A percentile compares a stretch with the other conserved stretches of the same genome.
These are phyloP conservation scores for Nyleta sp. DNA, from an alignment of 2,888 invertebrate genomes.

Conservation along the genomic window DNA sequence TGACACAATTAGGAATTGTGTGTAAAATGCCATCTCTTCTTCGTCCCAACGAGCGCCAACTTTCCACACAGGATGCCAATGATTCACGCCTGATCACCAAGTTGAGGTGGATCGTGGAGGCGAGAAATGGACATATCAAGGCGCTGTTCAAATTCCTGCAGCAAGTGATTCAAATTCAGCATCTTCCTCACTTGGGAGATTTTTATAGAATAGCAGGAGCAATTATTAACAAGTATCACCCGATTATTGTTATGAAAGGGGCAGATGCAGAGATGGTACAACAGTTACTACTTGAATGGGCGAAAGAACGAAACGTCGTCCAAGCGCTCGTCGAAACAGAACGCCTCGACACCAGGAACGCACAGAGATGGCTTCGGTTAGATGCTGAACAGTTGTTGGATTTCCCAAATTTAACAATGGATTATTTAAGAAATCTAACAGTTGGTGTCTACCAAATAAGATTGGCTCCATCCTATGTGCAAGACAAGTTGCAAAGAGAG, in stretches of 20 bases:
- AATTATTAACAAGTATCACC: slow-evolving; percentile 42
- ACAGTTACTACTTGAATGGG: slow-evolving; percentile 27
- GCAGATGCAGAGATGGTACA: slow-evolving; percentile 37
- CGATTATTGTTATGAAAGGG: slow-evolving; percentile 45
- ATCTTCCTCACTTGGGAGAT: slow-evolving; percentile 2
- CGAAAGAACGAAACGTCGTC: slow-evolving; percentile 46
- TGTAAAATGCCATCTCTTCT: slow-evolving; percentile 33
- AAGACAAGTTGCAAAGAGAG: slow-evolving; percentile 17
- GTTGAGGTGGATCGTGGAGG: slow-evolving; percentile 40
- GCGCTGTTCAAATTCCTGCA: slow-evolving; percentile 31
- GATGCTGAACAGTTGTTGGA: slow-evolving; percentile 41
- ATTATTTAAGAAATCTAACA: slow-evolving; percentile 42
- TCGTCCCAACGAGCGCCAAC: slow-evolving; percentile 12
- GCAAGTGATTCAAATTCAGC: slow-evolving; percentile 2
- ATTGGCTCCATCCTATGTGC: slow-evolving; percentile 39
- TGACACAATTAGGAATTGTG: slow-evolving; percentile 13
- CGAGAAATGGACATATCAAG: slow-evolving; percentile 58
- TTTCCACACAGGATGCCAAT: too few species aligned
- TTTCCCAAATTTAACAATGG: slow-evolving; percentile 32
- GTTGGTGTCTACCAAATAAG: slow-evolving; percentile 51
- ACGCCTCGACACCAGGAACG: slow-evolving; percentile 43
- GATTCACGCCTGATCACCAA: too few species aligned
- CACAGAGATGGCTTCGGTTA: slow-evolving; percentile 44
- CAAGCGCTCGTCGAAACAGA: slow-evolving; percentile 53
- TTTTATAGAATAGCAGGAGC: neutral